Base-by-base conservation (phyloP, 2,888 invertebrate species). In the Melanostoma scalare region DNA sequence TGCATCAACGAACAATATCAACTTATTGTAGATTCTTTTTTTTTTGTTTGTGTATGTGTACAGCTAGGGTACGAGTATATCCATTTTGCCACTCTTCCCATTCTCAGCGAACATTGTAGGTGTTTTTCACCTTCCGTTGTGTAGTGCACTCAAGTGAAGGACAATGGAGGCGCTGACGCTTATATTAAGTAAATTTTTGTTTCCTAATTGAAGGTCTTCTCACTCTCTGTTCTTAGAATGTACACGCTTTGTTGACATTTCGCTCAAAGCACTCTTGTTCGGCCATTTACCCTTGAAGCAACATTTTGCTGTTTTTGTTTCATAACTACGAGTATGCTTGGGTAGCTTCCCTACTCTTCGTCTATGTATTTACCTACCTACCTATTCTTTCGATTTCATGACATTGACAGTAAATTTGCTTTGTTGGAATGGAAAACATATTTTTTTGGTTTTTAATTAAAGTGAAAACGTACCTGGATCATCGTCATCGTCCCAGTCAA, bases 401-500 rank as follows among this genome's bases (percentile, higher is more conserved):
- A 6, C 52, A 61, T 56, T 60, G 53, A 6, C 42, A 33, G n/a
- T 40, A 6, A 35, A 31, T 42, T 68, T 63, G 56, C 20, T 20
- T 20, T 20, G 20, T 20, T 20, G 20, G 20, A 20, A 75, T 55
- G 50, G 35, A 44, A 35, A 58, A 44, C 2, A 35, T 69, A 52
- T 65, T 6, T 36, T 35, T n/a, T 5, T 10, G 10, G 33, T 35
- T 35, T 74, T 72, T 74, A 60, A 50, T 35, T 30, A 20, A 44
- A 40, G 52, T 10, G 52, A 42, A 6, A 52, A 89, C 89, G 90
- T 88, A 91, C 91, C 91, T 89, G 91, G 91, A 90, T 91, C 91
- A 87, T 91, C 92, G 86, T 91, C 91, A 85, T 91, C 91, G 82
- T 91, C 91, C 92, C 92, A 91, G 88, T 91, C 91, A 86, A 91